Evolutionary conservation across 2,888 invertebrate species (phyloP).

Genomic region (Calliopum simillimum): DNA sequence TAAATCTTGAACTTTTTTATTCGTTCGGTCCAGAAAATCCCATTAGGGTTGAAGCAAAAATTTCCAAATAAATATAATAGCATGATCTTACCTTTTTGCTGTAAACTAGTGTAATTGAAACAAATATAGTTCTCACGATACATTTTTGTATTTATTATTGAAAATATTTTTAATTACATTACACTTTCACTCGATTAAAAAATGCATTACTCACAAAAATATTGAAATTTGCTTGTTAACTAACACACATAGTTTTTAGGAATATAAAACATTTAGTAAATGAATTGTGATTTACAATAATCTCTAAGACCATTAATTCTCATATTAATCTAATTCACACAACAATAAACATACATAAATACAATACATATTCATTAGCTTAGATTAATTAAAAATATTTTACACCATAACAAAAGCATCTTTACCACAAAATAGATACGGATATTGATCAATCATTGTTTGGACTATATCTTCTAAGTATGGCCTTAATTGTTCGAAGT

Average conservation of each 20-base stretch:
- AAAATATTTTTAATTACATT: no score
- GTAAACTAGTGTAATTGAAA: no score
- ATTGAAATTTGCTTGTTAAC: conserved; percentile 22
- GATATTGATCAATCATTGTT: conserved; percentile 97
- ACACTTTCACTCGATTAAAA: no score
- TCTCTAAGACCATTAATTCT: conserved; percentile 21
- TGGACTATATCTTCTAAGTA: conserved; percentile 95
- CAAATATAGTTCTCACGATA: no score
- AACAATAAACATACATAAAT: conserved; percentile 27
- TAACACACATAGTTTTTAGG: conserved; percentile 34
- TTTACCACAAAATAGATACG: conserved; percentile 93
- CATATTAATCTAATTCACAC: conserved; percentile 31
- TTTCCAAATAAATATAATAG: no score
- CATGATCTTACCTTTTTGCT: no score
- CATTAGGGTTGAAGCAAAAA: no score
- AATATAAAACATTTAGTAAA: conserved; percentile 36
- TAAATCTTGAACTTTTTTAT: no score
- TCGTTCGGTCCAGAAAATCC: no score
- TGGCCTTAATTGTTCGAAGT: conserved; percentile 93
- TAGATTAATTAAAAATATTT: conserved; percentile 48
- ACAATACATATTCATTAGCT: background rate
- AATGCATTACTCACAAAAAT: no score
- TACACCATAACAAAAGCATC: conserved; percentile 96
- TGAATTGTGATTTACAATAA: conserved; percentile 1
- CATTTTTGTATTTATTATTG: no score